Base-by-base conservation (phyloP, 2,888 invertebrate species). In the Microctonus hyperodae region DNA sequence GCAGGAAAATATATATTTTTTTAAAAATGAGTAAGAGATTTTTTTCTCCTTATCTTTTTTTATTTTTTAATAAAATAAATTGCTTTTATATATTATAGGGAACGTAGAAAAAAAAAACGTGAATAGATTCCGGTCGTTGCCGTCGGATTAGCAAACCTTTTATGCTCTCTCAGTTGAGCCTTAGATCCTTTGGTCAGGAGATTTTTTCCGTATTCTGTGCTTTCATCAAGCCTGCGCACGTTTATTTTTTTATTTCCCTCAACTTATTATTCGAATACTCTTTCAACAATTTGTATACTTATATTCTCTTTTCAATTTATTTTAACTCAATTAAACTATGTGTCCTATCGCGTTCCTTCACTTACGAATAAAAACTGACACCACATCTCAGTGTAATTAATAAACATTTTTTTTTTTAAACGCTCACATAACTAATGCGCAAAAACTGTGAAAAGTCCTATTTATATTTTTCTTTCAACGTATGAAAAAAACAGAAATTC, bases 141-240 rank as follows among this genome's bases (percentile, higher is more conserved):
- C 37, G 37, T 37, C n/a, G 37, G 37, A 37, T 37, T 50, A 63
- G 37, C 22, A 33, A 65, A 28, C 40, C 68, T 66, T 66, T 69
- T 64, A 59, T 64, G 58, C 60, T 31, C 57, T 35, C 25, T 20
- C 40, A 58, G 67, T 65, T 67, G 64, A 53, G 44, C 16, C 51
- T 4, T n/a, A 57, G 28, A 57, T 65, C 13, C n/a, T n/a, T 68
- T 58, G n/a, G 10, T 37, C 10, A 22, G 28, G 48, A 58, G 63
- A 64, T 58, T 68, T 70, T 48, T 61, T 31, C 55, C 58, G 55
- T 65, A 56, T 35, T 35, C 23, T 48, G 37, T 53, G 44, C 53
- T 68, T 68, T 70, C 68, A 68, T 66, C 66, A 64, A 44, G 23
- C 58, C n/a, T 48, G 44, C 10, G 51, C 64, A 37, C n/a, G 3